Base-by-base conservation (phyloP, 2,888 invertebrate genomes). In the Taphrorychus bicolor region DNA sequence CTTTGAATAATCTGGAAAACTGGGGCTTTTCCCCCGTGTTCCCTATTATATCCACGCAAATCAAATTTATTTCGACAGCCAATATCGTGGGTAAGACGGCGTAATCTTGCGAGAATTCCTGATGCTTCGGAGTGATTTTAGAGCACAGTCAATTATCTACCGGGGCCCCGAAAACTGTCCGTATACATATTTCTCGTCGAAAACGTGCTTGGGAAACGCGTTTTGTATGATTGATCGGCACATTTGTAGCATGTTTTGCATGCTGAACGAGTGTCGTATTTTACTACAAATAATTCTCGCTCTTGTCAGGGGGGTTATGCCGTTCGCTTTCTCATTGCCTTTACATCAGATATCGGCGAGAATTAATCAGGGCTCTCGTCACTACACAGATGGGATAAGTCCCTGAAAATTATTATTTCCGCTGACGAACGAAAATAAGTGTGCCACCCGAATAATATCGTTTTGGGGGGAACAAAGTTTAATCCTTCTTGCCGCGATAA, bases 401-500 rank as follows among this genome's bases (percentile, higher is more conserved):
- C 32, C 32, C 32, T 11, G 32, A 11, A 32, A 32, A 32, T 9
- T 32, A 32, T 32, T 11, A 7, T 45, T 45, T 45, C 16, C 5
- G 14, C 14, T 7, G 7, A 32, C 7, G 11, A 11, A 9, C 32
- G 32, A 32, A 32, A 32, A 32, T 32, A 14, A 45, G 18, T 45
- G 32, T 32, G 40, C 48, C 22, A 32, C 17, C 18, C 48, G 42
- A 58, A 66, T 60, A 66, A 56, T 45, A 59, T 16, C 54, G 53
- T 48, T 60, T 66, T 16, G 63, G 52, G 53, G 22, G 41, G 54
- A 59, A 48, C 18, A 63, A 64, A 69, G 45, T 60, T 40, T 40
- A 19, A 56, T 45, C 49, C 56, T 42, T 69, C 65, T 56, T 17
- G 56, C 61, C 64, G 56, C 64, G 77, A 77, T 77, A 76, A 78